A percentile compares a stretch with the other conserved stretches of the same genome.
These are phyloP conservation scores for Aphelocoma coerulescens DNA, from an alignment of 2,113 vertebrate genomes.

Conservation along the genomic window DNA sequence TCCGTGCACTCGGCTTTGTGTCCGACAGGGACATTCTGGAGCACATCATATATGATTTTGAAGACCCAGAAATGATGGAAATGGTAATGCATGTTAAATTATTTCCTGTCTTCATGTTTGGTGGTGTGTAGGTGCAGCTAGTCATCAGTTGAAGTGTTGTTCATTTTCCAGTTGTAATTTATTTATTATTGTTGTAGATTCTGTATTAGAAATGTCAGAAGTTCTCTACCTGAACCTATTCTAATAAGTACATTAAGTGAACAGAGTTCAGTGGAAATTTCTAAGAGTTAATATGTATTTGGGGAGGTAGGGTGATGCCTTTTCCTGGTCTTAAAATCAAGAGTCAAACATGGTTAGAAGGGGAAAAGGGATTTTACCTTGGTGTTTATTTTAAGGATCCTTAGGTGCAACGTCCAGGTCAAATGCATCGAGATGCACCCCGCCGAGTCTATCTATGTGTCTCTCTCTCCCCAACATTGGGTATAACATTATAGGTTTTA, in stretches of 20 bases:
- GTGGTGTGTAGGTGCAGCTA: background rate
- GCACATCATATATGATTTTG: constrained; percentile 98
- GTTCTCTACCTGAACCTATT: background rate
- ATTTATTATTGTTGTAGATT: background rate
- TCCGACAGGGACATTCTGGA: constrained; percentile 98
- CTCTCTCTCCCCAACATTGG: too few species aligned
- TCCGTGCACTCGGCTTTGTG: constrained; percentile 94
- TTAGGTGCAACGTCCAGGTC: too few species aligned
- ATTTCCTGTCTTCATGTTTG: background rate
- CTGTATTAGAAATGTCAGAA: background rate
- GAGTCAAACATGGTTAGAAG: too few species aligned
- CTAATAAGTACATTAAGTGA: background rate
- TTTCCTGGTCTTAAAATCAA: too few species aligned
- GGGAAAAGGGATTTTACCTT: too few species aligned
- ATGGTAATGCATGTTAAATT: constrained; percentile 80
- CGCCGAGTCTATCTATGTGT: too few species aligned
- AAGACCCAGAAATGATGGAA: constrained; percentile 99
- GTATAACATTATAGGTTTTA: too few species aligned
- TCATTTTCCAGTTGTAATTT: background rate
- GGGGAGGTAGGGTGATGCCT: background rate
- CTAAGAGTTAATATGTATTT: background rate
- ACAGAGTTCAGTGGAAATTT: background rate
- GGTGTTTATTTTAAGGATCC: too few species aligned
- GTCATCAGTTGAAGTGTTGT: background rate
- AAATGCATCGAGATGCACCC: too few species aligned